Evolutionary conservation across 2,888 invertebrate species (phyloP).

Genomic region (Silvanus unidentatus): DNA sequence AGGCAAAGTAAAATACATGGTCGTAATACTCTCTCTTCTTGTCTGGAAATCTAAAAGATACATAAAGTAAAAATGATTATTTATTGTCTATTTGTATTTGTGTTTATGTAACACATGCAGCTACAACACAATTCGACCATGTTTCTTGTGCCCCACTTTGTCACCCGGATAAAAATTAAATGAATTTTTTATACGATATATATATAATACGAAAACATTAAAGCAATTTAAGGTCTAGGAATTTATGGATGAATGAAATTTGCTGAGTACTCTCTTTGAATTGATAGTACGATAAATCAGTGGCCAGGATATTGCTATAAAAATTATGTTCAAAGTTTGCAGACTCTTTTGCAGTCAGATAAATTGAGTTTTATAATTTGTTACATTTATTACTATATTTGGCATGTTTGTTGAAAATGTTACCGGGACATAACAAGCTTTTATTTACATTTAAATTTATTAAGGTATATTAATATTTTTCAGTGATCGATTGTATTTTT

Average conservation of each 20-base stretch:
- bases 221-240: slow-evolving; percentile 34
- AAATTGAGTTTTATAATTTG: slow-evolving; percentile 42
- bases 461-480: slow-evolving; percentile 5
- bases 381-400: slow-evolving; percentile 38
- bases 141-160: too few species aligned
- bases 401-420: slow-evolving; percentile 33
- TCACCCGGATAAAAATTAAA: too few species aligned
- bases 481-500: slow-evolving; percentile 7
- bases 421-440: slow-evolving; percentile 9
- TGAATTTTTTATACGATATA: too few species aligned
- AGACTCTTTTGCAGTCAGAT: slow-evolving; percentile 40
- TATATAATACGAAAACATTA: slow-evolving; percentile 28
- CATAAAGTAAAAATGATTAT: too few species aligned
- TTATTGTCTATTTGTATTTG: too few species aligned
- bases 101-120: too few species aligned
- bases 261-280: slow-evolving; percentile 42
- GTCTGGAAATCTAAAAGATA: too few species aligned
- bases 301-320: slow-evolving; percentile 39
- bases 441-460: slow-evolving; percentile 19
- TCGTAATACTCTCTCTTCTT: too few species aligned
- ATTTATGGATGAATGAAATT: slow-evolving; percentile 41
- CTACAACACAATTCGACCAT: too few species aligned
- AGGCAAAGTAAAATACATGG: too few species aligned
- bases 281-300: slow-evolving; percentile 42
- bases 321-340: slow-evolving; percentile 42